Evolutionary conservation across 2,888 invertebrate genomes (phyloP), one percentile per base, ranked within the genome.

Genomic region (Rhagium mordax): DNA sequence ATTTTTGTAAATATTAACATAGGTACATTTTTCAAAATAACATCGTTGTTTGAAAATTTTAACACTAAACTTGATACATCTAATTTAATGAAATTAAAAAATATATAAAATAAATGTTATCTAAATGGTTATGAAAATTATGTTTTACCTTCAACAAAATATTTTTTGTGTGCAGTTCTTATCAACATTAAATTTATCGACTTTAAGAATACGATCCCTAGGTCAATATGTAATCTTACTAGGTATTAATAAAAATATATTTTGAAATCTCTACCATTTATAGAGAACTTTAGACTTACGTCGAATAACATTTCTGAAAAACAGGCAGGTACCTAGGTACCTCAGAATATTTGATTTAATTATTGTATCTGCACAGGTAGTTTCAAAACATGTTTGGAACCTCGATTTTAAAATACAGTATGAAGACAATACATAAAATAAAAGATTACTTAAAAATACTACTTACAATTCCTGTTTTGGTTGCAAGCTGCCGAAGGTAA

Each of bases 381-480:
- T n/a, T n/a, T n/a, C n/a, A n/a, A n/a, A n/a, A n/a, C n/a, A n/a
- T n/a, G n/a, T n/a, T n/a, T n/a, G n/a, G n/a, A n/a, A n/a, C n/a
- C n/a, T n/a, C n/a, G n/a, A n/a, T n/a, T n/a, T n/a, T n/a, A n/a
- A n/a, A n/a, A n/a, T n/a, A n/a, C n/a, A n/a, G n/a, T n/a, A n/a
- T n/a, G n/a, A n/a, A n/a, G n/a, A n/a, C n/a, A n/a, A n/a, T n/a
- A 49, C 47, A 47, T 47, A 24, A 49, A 41, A 62, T 62, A 47
- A 20, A 48, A 15, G 4, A 49, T 24, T 4, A 49, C 6, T 64
- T n/a, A 24, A 62, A 62, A 48, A 51, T 18, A 18, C 20, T 73
- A 84, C 86, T 86, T 79, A 86, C 86, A 85, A 61, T 83, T 83
- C 70, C 84, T 80, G 55, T 76, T 79, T 73, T 81, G 81, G 64